phyloP scores from a whole-genome alignment of 1,140 invertebrate genomes.

The Drosophila auraria region DNA sequence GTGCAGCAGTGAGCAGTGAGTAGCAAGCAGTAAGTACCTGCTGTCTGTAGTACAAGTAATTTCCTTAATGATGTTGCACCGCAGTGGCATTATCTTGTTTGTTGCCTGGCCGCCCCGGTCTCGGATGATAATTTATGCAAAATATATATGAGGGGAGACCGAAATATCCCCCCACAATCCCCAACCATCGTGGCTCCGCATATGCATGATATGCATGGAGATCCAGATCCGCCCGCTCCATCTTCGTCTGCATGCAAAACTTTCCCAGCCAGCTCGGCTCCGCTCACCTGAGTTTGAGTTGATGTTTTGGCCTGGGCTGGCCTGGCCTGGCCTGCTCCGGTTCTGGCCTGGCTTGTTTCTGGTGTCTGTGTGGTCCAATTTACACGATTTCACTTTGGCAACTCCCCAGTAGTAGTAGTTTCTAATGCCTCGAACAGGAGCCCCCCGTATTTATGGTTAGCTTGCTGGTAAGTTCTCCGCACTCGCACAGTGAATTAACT shows the following conservation, averaged over 20 bases:
- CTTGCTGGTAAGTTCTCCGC: conserved; percentile 67
- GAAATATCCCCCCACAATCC: conserved; percentile 25
- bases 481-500: conserved; percentile 74
- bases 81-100: conserved; percentile 81
- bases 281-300: conserved; percentile 23
- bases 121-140: conserved; percentile 78
- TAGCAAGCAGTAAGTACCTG: conserved; percentile 64
- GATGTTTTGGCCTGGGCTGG: conserved; percentile 25
- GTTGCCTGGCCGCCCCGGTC: conserved; percentile 36
- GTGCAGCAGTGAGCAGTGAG: conserved; percentile 11
- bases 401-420: conserved; percentile 32
- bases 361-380: conserved; percentile 80
- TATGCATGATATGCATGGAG: conserved; percentile 54
- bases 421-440: conserved; percentile 46
- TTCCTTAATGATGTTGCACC: conserved; percentile 82
- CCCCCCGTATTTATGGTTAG: conserved; percentile 69
- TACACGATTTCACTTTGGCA: conserved; percentile 78
- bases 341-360: conserved; percentile 51
- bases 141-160: conserved; percentile 64
- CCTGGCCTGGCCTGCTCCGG: conserved; percentile 4
- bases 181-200: conserved; percentile 13
- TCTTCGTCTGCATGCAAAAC: conserved; percentile 58
- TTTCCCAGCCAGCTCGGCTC: conserved; percentile 59
- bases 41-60: conserved; percentile 76
- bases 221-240: conserved; percentile 31